Evolutionary conservation across 2,113 vertebrate species (phyloP).

Genomic region (Willisornis vidua): DNA sequence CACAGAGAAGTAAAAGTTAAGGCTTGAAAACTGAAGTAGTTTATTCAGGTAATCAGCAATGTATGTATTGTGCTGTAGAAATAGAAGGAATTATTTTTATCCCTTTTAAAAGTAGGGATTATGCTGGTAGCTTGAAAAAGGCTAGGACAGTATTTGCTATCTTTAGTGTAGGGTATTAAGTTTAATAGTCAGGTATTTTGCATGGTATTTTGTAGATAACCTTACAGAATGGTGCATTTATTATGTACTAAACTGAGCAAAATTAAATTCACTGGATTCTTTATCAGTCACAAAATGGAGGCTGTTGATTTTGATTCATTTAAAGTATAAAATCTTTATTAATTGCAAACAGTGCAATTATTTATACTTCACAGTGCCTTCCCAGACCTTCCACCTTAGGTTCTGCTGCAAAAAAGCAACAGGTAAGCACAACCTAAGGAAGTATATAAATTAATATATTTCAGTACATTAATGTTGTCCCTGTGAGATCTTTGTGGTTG

Average conservation of each 20-base stretch:
- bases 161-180: slow-evolving; percentile 74
- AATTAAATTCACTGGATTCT: slow-evolving; percentile 79
- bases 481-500: slow-evolving; percentile 86
- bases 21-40: slow-evolving; percentile 72
- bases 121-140: slow-evolving; percentile 67
- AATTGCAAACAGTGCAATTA: slow-evolving; percentile 97
- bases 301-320: slow-evolving; percentile 90
- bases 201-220: slow-evolving; percentile 79
- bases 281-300: slow-evolving; percentile 85
- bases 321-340: slow-evolving; percentile 93
- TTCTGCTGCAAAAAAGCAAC: slow-evolving; percentile 98
- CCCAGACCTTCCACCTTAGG: slow-evolving; percentile 99
- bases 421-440: slow-evolving; percentile 99
- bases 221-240: slow-evolving; percentile 77
- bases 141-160: slow-evolving; percentile 67
- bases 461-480: slow-evolving; percentile 86
- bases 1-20: slow-evolving; percentile 65
- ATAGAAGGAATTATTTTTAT: slow-evolving; percentile 70
- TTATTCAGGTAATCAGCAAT: slow-evolving; percentile 75
- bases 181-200: slow-evolving; percentile 76
- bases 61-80: slow-evolving; percentile 76
- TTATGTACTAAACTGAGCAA: slow-evolving; percentile 73
- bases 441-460: slow-evolving; percentile 82
- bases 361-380: slow-evolving; percentile 99
- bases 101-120: slow-evolving; percentile 63